Conservation (phyloP, 2,113 vertebrate genomes). For the Lepisosteus oculatus region DNA sequence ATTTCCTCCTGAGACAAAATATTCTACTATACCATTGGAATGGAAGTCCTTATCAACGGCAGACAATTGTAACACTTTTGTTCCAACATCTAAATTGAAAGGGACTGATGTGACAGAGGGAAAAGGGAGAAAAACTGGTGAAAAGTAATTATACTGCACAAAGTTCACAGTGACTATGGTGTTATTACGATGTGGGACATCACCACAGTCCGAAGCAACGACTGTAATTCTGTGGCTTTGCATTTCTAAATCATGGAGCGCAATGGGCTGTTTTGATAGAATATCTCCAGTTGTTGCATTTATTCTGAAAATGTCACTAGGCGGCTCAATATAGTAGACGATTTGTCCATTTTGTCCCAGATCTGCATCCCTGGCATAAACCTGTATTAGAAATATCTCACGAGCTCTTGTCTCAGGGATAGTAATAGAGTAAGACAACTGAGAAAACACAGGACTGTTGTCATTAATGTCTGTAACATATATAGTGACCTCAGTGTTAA, state of each 20-base stretch:
- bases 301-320: constrained; percentile 58
- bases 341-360: constrained; percentile 50
- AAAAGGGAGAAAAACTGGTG: constrained; percentile 55
- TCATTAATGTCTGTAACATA: constrained; percentile 62
- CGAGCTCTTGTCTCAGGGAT: constrained; percentile 46
- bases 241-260: constrained; percentile 27
- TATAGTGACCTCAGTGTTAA: constrained; percentile 61
- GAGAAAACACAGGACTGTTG: constrained; percentile 59
- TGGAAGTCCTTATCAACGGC: constrained; percentile 55
- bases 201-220: constrained; percentile 56
- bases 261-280: constrained; percentile 51
- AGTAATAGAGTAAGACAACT: constrained; percentile 36
- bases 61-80: constrained; percentile 49
- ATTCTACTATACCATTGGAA: constrained; percentile 44
- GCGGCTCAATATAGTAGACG: constrained; percentile 56
- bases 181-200: constrained; percentile 37
- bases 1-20: constrained; percentile 54
- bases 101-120: constrained; percentile 48
- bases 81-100: constrained; percentile 47
- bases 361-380: constrained; percentile 59
- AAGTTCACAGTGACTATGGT: constrained; percentile 47
- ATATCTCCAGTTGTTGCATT: constrained; percentile 57
- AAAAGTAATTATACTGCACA: constrained; percentile 52
- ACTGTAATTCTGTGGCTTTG: constrained; percentile 50
- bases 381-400: constrained; percentile 51